Conservation (phyloP, 2,797 vertebrate genomes). For the Cryptoblepharus egeriae region DNA sequence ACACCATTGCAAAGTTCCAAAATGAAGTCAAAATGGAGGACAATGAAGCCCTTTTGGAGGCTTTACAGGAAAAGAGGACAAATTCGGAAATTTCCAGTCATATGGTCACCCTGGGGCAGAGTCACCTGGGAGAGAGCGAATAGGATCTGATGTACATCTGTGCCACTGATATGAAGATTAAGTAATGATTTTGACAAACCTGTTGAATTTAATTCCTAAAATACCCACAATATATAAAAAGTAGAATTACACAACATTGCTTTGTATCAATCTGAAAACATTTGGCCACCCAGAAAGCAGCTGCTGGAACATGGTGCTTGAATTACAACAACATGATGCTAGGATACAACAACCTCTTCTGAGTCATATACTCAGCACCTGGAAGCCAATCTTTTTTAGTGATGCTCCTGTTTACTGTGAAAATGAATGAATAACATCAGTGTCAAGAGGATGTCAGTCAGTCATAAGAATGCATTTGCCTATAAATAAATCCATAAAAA, state of each 20-base stretch:
- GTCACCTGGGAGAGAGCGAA: too few relatives aligned
- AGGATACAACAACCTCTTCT: not conserved
- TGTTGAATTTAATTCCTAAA: not conserved
- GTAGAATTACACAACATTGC: not conserved
- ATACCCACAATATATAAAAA: not conserved
- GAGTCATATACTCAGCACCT: not conserved
- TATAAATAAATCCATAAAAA: conserved; percentile 5
- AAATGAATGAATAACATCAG: not conserved
- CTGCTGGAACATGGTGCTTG: too few relatives aligned
- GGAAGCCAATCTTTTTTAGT: not conserved
- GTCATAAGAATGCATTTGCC: conserved; percentile 12
- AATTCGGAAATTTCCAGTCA: too few relatives aligned
- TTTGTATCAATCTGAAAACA: not conserved
- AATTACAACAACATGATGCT: not conserved
- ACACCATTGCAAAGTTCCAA: too few relatives aligned
- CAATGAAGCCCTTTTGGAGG: too few relatives aligned
- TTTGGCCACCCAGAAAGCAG: not conserved
- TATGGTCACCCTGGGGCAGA: too few relatives aligned
- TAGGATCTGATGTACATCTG: too few relatives aligned
- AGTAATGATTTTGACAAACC: not conserved
- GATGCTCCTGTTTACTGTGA: not conserved
- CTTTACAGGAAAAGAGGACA: too few relatives aligned
- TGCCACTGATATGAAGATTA: not conserved
- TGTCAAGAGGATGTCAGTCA: not conserved
- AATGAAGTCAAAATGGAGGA: too few relatives aligned